Evolutionary conservation across 2,888 invertebrate genomes (phyloP).

Genomic region (Melieria crassipennis): DNA sequence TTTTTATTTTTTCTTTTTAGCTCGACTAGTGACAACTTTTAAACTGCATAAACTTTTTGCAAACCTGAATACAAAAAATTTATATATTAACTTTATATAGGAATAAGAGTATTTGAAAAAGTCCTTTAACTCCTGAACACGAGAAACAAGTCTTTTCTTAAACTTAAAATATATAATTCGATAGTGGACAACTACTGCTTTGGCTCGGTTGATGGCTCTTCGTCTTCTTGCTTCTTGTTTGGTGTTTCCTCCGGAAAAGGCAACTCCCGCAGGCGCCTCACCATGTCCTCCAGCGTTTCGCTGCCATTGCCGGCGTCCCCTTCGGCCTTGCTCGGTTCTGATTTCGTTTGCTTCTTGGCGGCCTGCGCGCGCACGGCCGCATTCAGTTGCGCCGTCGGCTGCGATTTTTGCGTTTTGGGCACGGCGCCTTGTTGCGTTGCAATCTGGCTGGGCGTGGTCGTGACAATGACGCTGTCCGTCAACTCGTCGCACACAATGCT

Average conservation of each 20-base stretch:
- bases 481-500: constrained; percentile 52
- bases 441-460: constrained; percentile 56
- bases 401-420: constrained; percentile 44
- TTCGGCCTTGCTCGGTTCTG: constrained; percentile 20
- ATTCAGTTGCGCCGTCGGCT: constrained; percentile 52
- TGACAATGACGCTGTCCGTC: constrained; percentile 53
- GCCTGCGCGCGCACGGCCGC: constrained; percentile 45
- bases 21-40: too few species aligned
- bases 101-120: too few species aligned
- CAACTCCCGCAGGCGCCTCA: constrained; percentile 53
- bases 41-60: too few species aligned
- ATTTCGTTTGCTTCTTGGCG: constrained; percentile 27
- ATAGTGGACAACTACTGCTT: background rate
- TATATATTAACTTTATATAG: too few species aligned
- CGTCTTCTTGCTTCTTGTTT: background rate
- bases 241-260: constrained; percentile 50
- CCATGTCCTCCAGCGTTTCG: constrained; percentile 56
- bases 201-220: background rate
- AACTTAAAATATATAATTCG: background rate
- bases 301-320: background rate
- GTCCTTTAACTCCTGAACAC: constrained; percentile 9
- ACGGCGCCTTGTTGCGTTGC: constrained; percentile 49
- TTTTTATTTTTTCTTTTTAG: too few species aligned
- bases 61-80: too few species aligned
- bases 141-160: constrained; percentile 15